Evolutionary conservation across 2,888 invertebrate genomes (phyloP), one percentile per base, ranked within the genome.

Genomic region (Tenthredo distinguenda): DNA sequence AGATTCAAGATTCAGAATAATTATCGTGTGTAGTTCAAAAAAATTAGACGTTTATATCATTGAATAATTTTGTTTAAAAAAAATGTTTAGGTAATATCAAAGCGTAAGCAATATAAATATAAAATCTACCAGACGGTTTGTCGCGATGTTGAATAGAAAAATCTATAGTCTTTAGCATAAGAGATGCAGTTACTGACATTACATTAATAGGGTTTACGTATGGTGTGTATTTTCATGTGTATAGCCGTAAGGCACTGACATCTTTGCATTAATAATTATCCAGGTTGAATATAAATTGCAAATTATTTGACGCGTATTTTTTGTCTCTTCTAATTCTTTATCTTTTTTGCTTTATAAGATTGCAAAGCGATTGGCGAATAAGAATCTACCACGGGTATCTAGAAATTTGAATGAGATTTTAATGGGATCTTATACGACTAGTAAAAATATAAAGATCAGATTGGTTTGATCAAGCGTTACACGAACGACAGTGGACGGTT

Each of bases 271-370:
- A 68, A 62, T 62, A 26, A 68, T 68, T 34, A 68, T 12, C 68
- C 31, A 68, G 68, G 68, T 68, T 68, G 68, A 68, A 68, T 68
- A 68, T 68, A 68, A 68, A 68, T 68, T 68, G 68, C 31, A 68
- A 68, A 68, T 68, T 34, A 68, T 15, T 34, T 15, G 10, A 26
- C 12, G n/a, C 31, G 9, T 12, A 65, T 65, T 31, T 65, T 65
- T 65, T 65, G 5, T 62, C 21, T 65, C 31, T 65, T 15, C 47
- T 47, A 47, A 47, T 68, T 68, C 10, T 34, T 31, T 68, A 18
- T 34, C 2, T 26, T 68, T 26, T 26, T 62, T 62, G 1, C 9
- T n/a, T 55, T 26, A 62, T 9, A 62, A 9, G 34, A 68, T 15
- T 26, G 68, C 21, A 18, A 68, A 34, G 12, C 50, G 50, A 50